Percentiles rank a stretch among this genome's conserved stretches.
Conservation (phyloP, 64 coral and sea anemone species). For the Orbicella faveolata region DNA sequence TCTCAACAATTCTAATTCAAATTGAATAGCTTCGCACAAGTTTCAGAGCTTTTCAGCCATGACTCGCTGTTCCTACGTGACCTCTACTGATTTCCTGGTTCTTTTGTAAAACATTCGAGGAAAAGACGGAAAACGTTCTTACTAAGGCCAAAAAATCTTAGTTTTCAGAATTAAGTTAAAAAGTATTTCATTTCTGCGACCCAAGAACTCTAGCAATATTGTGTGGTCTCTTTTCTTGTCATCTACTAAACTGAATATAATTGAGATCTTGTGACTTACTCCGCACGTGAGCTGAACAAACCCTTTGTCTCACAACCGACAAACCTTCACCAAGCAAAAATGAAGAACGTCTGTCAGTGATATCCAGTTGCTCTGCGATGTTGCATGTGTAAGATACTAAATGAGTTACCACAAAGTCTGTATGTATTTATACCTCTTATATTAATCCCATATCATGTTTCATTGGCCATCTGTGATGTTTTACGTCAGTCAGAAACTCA, state of each 20-base stretch:
- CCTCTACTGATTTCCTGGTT: not conserved
- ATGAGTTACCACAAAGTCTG: too few relatives aligned
- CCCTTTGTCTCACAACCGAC: not conserved
- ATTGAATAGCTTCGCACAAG: too few relatives aligned
- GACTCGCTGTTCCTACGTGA: too few relatives aligned
- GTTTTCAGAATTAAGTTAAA: not conserved
- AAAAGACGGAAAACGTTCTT: not conserved
- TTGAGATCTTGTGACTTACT: too few relatives aligned
- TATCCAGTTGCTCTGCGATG: not conserved
- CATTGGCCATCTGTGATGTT: not conserved
- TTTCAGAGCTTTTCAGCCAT: too few relatives aligned
- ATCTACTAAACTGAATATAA: too few relatives aligned
- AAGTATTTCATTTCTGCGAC: not conserved
- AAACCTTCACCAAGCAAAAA: not conserved
- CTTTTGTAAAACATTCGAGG: not conserved
- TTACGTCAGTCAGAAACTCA: constrained; percentile 9
- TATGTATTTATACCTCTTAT: too few relatives aligned
- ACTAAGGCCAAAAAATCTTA: not conserved
- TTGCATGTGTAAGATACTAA: too few relatives aligned
- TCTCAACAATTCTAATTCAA: too few relatives aligned
- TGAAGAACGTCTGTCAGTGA: not conserved
- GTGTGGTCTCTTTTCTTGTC: too few relatives aligned
- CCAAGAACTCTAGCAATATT: too few relatives aligned
- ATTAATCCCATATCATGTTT: not conserved
- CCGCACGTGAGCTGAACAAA: too few relatives aligned